Conservation (phyloP, 2,888 invertebrate species). For the Cordilura impudica region DNA sequence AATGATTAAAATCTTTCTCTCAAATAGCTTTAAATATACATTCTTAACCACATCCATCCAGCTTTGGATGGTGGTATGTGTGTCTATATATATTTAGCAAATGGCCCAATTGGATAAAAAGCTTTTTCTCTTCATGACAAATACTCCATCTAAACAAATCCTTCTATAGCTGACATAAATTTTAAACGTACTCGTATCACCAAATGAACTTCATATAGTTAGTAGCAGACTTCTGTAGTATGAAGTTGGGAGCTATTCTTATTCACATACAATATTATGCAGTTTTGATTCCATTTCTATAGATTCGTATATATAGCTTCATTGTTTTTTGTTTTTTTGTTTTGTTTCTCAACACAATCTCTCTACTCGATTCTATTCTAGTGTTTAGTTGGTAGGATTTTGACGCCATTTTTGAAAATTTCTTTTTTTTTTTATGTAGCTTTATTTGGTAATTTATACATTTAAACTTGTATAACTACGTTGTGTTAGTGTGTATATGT, state of each 20-base stretch:
- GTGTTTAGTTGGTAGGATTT: conserved; percentile 27
- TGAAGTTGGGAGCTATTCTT: neutral
- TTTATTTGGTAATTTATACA: conserved; percentile 14
- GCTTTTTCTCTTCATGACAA: neutral
- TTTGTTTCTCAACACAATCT: conserved; percentile 6
- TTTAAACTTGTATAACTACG: neutral
- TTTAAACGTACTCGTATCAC: conserved; percentile 19
- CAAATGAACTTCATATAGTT: conserved; percentile 30
- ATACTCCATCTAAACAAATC: conserved; percentile 6
- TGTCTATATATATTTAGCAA: neutral
- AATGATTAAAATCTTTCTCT: conserved; percentile 9
- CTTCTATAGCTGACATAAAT: conserved; percentile 15
- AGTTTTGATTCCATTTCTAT: conserved; percentile 26
- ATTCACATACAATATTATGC: neutral
- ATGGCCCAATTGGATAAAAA: neutral
- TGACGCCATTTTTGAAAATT: conserved; percentile 28
- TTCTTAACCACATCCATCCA: conserved; percentile 3
- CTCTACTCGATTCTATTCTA: neutral
- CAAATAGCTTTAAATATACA: conserved; percentile 19
- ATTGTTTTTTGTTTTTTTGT: neutral
- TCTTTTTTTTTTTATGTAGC: neutral
- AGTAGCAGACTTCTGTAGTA: neutral
- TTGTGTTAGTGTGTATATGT: neutral
- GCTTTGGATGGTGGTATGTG: too few species aligned
- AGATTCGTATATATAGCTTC: neutral